These are phyloP conservation scores for Saccopteryx bilineata DNA, from an alignment of 2,113 vertebrate species.

Conservation along the genomic window DNA sequence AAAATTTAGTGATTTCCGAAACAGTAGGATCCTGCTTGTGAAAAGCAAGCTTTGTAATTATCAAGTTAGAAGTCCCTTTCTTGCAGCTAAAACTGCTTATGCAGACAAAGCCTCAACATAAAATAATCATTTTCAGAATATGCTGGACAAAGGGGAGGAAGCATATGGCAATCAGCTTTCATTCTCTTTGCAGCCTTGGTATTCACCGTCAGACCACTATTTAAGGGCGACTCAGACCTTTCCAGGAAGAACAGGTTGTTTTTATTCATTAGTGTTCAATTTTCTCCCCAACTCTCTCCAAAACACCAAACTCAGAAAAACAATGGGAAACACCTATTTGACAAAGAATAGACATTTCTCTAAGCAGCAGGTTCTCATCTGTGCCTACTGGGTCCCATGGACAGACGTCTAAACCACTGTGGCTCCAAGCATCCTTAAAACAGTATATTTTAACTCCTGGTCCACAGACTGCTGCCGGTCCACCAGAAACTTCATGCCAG, in stretches of 20 bases:
- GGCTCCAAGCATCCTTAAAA: not conserved
- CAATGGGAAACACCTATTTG: not conserved
- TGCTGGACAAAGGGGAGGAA: slow-evolving; percentile 69
- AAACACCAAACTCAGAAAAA: not conserved
- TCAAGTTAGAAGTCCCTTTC: slow-evolving; percentile 83
- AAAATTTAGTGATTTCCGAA: slow-evolving; percentile 81
- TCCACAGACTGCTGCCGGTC: too few relatives aligned
- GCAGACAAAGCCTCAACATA: slow-evolving; percentile 82
- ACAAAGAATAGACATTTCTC: not conserved
- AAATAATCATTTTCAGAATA: slow-evolving; percentile 83
- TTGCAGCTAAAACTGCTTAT: slow-evolving; percentile 83
- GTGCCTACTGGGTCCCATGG: not conserved
- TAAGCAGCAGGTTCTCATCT: slow-evolving; percentile 8
- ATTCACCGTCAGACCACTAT: not conserved
- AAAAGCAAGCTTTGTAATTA: slow-evolving; percentile 80
- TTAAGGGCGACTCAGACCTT: not conserved
- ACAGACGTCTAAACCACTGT: not conserved
- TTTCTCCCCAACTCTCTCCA: not conserved
- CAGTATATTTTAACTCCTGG: too few relatives aligned
- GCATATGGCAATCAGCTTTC: slow-evolving; percentile 35
- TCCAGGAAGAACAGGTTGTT: not conserved
- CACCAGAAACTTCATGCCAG: too few relatives aligned
- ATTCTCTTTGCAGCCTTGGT: slow-evolving; percentile 17
- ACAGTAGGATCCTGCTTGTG: slow-evolving; percentile 65
- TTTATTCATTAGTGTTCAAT: slow-evolving; percentile 42